Evolutionary conservation across 1,140 invertebrate species (phyloP), one percentile per base, ranked within the genome.

Genomic region (Heliconius nattereri): DNA sequence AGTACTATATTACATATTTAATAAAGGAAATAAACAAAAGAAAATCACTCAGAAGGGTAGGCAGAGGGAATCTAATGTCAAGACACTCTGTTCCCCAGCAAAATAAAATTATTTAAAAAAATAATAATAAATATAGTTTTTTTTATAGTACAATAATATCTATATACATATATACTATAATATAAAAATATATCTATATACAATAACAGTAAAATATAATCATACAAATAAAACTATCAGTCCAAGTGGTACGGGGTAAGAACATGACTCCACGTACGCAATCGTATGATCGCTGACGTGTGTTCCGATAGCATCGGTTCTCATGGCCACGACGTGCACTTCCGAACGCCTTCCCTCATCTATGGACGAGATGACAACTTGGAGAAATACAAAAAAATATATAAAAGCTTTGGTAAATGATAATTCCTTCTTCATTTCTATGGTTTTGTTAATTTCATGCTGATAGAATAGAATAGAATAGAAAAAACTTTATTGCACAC

Each of bases 291-390:
- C 88, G 75, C 82, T 85, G 84, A 89, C 90, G 90, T 90, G 88
- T 83, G 88, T 80, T 82, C 83, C 84, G 91, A 92, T 92, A 91
- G 35, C 84, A 91, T 92, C 91, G 80, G 87, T 92, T 91, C 91
- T 90, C 91, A 92, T 89, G 89, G 83, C 81, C 37, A 80, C 80
- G 84, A 87, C 84, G 84, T 89, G 86, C 84, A 90, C 88, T 92
- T 92, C 89, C 89, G 89, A 91, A 86, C 80, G 79, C 45, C 71
- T 79, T 82, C 40, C 52, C 52, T 49, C 75, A 52, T 23, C 60
- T 29, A 29, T 26, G 23, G 60, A 66, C 11, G 29, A 26, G 26
- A 26, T 29, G 60, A 66, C 60, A 66, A 66, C 20, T 29, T 29
- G 23, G 26, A 0, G 23, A 57, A 57, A 57, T 7, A 73, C 6